These are phyloP conservation scores for Margaritifera margaritifera DNA, from an alignment of 2,888 invertebrate species.

Conservation along the genomic window DNA sequence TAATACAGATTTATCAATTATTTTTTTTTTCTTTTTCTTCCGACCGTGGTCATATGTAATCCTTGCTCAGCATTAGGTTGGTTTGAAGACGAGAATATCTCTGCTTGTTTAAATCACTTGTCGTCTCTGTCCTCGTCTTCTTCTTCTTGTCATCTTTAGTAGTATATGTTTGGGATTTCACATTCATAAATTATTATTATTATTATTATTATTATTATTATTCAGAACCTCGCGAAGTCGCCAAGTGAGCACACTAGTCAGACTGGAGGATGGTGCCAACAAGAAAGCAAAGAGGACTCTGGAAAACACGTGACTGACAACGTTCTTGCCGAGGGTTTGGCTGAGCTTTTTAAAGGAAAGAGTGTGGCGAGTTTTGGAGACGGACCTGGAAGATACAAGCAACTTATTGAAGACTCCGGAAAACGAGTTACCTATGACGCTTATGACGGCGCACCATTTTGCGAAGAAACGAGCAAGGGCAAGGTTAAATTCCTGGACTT, in stretches of 20 bases:
- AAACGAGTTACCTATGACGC: conserved; percentile 36
- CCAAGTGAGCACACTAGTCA: conserved; percentile 14
- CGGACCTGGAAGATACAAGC: conserved; percentile 46
- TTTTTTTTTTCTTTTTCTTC: too few species aligned
- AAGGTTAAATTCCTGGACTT: conserved; percentile 44
- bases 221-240: too few species aligned
- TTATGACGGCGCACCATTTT: conserved; percentile 48
- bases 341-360: conserved; percentile 23
- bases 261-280: conserved; percentile 39
- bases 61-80: too few species aligned
- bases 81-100: too few species aligned
- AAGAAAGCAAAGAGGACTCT: conserved; percentile 26
- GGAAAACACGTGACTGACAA: conserved; percentile 38
- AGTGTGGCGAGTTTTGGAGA: conserved; percentile 49
- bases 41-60: too few species aligned
- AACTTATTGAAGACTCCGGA: conserved; percentile 26
- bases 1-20: too few species aligned
- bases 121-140: too few species aligned
- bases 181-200: too few species aligned
- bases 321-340: conserved; percentile 27
- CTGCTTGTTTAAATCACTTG: too few species aligned
- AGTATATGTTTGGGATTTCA: too few species aligned
- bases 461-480: conserved; percentile 40
- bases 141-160: too few species aligned
- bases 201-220: too few species aligned